A percentile compares a stretch with the other conserved stretches of the same genome.
Conservation (phyloP, 2,888 invertebrate species). For the Lobophora halterata region DNA sequence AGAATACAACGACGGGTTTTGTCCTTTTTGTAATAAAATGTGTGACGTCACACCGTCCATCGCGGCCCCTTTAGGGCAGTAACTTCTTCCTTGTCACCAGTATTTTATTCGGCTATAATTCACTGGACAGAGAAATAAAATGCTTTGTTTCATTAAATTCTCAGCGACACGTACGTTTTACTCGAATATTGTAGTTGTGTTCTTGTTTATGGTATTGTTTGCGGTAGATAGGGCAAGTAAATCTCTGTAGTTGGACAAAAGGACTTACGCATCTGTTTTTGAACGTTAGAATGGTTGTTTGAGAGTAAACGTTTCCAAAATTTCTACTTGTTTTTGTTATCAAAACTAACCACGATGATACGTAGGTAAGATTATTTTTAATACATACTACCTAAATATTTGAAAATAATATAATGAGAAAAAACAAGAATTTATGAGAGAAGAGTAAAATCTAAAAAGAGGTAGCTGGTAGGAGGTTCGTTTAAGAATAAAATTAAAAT, state of each 20-base stretch:
- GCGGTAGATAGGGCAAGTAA: slow-evolving; percentile 15
- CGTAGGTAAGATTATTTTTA: too few relatives aligned
- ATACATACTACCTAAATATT: too few relatives aligned
- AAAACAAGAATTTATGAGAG: too few relatives aligned
- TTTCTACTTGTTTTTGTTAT: too few relatives aligned
- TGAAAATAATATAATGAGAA: too few relatives aligned
- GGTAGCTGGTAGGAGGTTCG: too few relatives aligned
- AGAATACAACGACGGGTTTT: slow-evolving; percentile 49
- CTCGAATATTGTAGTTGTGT: slow-evolving; percentile 28
- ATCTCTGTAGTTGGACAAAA: slow-evolving; percentile 1
- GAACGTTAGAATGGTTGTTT: background rate
- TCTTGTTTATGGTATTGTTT: slow-evolving; percentile 28
- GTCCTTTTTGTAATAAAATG: slow-evolving; percentile 72
- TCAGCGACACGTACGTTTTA: slow-evolving; percentile 39
- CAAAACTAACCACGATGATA: too few relatives aligned
- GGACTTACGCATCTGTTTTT: slow-evolving; percentile 10
- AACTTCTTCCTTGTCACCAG: slow-evolving; percentile 67
- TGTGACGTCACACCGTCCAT: slow-evolving; percentile 47
- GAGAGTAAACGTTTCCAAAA: background rate
- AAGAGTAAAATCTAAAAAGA: too few relatives aligned
- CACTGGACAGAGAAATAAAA: slow-evolving; percentile 48
- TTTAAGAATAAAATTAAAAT: too few relatives aligned
- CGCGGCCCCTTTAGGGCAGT: slow-evolving; percentile 62
- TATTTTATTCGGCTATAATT: slow-evolving; percentile 69
- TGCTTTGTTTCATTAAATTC: slow-evolving; percentile 63